These are phyloP conservation scores for Cotesia vestalis DNA, from an alignment of 1,140 invertebrate genomes.

Conservation along the genomic window DNA sequence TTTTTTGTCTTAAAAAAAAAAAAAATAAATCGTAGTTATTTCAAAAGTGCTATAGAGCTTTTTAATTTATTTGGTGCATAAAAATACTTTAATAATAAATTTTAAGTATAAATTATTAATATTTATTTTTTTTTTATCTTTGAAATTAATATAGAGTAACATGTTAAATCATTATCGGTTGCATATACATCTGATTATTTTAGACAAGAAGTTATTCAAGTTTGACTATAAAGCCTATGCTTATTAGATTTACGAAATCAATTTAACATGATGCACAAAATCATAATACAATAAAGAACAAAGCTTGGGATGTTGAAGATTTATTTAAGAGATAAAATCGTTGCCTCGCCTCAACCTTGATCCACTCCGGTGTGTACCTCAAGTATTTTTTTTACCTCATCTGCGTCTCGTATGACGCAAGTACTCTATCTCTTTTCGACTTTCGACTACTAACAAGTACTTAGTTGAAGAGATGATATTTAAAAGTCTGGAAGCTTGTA, in stretches of 20 bases:
- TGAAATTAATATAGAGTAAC: no score
- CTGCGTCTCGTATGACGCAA: conserved; percentile 42
- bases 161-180: no score
- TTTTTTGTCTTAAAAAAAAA: no score
- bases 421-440: conserved; percentile 25
- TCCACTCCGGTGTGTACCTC: conserved; percentile 46
- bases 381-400: conserved; percentile 45
- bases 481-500: conserved; percentile 11
- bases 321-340: conserved; percentile 42
- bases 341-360: conserved; percentile 53
- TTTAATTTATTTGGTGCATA: no score
- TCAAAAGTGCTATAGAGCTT: no score
- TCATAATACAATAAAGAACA: background rate
- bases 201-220: no score
- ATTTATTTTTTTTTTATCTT: no score
- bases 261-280: background rate
- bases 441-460: conserved; percentile 24
- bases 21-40: no score
- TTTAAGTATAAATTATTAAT: no score
- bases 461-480: conserved; percentile 7
- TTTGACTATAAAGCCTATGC: background rate
- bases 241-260: background rate
- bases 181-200: no score
- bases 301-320: conserved; percentile 32
- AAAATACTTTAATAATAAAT: no score